These are phyloP conservation scores for Acanthosepion pharaonis DNA, from an alignment of 2,888 invertebrate species.

Conservation along the genomic window DNA sequence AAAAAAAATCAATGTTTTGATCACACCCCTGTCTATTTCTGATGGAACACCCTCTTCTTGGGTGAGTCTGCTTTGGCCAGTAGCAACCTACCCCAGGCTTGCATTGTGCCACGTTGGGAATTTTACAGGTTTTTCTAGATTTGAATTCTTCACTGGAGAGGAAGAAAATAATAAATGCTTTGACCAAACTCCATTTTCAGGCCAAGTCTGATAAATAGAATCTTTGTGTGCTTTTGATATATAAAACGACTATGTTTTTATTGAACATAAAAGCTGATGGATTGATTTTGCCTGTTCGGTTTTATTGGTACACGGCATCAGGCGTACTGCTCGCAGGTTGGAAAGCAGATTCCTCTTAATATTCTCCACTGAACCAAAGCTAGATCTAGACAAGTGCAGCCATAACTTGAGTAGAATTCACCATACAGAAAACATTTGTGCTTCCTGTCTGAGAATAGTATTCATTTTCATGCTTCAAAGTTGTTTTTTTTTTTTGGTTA, in stretches of 20 bases:
- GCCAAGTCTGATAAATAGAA: background rate
- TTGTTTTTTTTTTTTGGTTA: too few species aligned
- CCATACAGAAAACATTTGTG: background rate
- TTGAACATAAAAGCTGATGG: slow-evolving; percentile 21
- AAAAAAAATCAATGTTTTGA: background rate
- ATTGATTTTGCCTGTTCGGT: slow-evolving; percentile 4
- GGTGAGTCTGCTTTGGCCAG: background rate
- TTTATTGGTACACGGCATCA: background rate
- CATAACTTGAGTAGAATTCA: background rate
- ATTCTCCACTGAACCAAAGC: background rate
- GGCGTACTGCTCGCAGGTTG: background rate
- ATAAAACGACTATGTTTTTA: background rate
- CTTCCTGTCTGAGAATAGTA: too few species aligned
- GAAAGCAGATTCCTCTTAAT: slow-evolving; percentile 21
- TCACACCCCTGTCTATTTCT: background rate
- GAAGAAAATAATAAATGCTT: slow-evolving; percentile 22
- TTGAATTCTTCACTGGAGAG: background rate
- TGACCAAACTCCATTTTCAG: background rate
- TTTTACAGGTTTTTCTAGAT: slow-evolving; percentile 33
- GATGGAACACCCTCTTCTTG: background rate
- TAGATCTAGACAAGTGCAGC: background rate
- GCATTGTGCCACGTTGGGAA: background rate
- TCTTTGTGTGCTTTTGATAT: background rate
- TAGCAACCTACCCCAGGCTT: background rate
- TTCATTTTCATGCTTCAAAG: too few species aligned